Percentiles rank a stretch among this genome's conserved stretches.
Evolutionary conservation across 2,888 invertebrate genomes (phyloP).

Genomic region (Ophioninae sp.): DNA sequence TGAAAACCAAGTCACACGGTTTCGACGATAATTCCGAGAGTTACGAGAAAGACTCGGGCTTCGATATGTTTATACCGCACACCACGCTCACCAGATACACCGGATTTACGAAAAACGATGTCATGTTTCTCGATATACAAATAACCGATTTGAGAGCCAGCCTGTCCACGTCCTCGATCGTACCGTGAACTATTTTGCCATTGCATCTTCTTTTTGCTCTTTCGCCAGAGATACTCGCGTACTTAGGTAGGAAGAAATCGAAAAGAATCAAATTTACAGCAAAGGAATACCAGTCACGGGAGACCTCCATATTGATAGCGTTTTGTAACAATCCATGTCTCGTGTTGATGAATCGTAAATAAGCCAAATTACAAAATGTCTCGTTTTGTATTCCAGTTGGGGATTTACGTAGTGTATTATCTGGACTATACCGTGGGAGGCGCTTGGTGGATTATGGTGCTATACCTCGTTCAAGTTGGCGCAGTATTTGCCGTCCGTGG

Average conservation of each 20-base stretch:
- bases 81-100: conserved; percentile 84
- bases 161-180: conserved; percentile 53
- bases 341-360: conserved; percentile 14
- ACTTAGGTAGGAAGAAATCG: neutral
- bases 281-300: too few relatives aligned
- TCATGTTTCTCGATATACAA: conserved; percentile 84
- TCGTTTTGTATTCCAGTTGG: conserved; percentile 83
- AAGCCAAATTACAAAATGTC: conserved; percentile 28
- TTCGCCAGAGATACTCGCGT: neutral
- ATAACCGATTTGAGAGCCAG: conserved; percentile 70
- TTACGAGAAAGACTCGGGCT: conserved; percentile 70
- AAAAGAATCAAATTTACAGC: neutral
- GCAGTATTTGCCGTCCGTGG: conserved; percentile 94
- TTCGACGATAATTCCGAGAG: conserved; percentile 55
- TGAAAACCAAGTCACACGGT: conserved; percentile 68
- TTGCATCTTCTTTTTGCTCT: neutral
- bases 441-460: conserved; percentile 92
- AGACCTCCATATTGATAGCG: too few relatives aligned
- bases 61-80: conserved; percentile 86
- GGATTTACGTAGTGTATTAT: conserved; percentile 91
- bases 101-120: conserved; percentile 83
- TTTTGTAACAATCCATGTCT: neutral
- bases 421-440: conserved; percentile 92
- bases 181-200: conserved; percentile 30
- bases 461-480: conserved; percentile 89